These are phyloP conservation scores for Calephelis nemesis DNA, from an alignment of 1,140 invertebrate species.

Conservation along the genomic window DNA sequence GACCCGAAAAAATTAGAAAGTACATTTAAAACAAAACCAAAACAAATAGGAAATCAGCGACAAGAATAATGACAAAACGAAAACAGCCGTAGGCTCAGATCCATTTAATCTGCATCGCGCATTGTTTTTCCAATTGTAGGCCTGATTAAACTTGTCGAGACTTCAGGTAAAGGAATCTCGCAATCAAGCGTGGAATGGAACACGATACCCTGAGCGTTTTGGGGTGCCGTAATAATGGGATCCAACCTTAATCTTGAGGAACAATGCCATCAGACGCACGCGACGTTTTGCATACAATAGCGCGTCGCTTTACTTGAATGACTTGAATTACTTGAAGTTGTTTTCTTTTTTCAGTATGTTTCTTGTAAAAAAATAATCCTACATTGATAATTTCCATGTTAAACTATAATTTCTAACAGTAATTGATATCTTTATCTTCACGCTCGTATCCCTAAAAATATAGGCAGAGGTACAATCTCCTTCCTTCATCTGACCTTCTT, in stretches of 20 bases:
- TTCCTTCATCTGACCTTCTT: too few species aligned
- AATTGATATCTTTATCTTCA: too few species aligned
- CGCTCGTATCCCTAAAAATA: too few species aligned
- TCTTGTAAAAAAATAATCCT: background rate
- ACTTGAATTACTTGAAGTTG: conserved; percentile 2
- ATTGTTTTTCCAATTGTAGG: conserved; percentile 67
- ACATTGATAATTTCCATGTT: too few species aligned
- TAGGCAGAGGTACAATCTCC: too few species aligned
- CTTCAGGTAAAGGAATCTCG: conserved; percentile 51
- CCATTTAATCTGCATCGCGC: conserved; percentile 49
- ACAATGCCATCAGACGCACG: conserved; percentile 60
- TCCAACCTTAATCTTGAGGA: conserved; percentile 62
- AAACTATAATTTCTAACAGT: too few species aligned
- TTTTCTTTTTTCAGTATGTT: conserved; percentile 7
- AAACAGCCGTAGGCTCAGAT: conserved; percentile 38
- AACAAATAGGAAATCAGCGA: conserved; percentile 21
- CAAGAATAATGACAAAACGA: conserved; percentile 27
- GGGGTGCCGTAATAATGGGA: conserved; percentile 52
- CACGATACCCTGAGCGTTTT: conserved; percentile 38
- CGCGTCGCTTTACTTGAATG: conserved; percentile 31
- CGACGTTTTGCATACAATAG: conserved; percentile 73
- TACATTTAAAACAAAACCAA: conserved; percentile 12
- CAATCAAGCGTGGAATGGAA: conserved; percentile 63
- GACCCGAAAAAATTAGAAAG: too few species aligned
- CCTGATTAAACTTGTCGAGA: conserved; percentile 61